Evolutionary conservation across 2,797 vertebrate genomes (phyloP).

Genomic region (Coregonus suidteri): DNA sequence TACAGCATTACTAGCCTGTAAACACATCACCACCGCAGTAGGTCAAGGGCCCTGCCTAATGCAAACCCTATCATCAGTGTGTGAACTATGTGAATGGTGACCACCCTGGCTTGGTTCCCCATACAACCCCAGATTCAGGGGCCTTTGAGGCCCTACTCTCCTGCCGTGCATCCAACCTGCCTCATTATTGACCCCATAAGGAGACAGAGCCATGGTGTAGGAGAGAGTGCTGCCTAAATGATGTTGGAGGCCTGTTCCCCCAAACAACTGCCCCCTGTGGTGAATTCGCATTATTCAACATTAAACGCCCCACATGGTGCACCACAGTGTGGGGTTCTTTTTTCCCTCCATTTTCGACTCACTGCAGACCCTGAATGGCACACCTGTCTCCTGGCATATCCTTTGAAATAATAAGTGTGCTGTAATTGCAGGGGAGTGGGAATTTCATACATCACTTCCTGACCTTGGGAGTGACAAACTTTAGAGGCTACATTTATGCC

Average conservation of each 20-base stretch:
- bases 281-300: constrained; percentile 82
- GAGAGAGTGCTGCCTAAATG: constrained; percentile 62
- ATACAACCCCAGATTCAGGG: constrained; percentile 31
- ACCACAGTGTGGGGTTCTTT: constrained; percentile 66
- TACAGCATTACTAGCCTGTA: not conserved
- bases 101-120: constrained; percentile 24
- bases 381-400: constrained; percentile 80
- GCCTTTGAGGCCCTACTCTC: constrained; percentile 42
- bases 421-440: constrained; percentile 77
- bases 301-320: constrained; percentile 74
- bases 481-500: constrained; percentile 74
- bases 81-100: not conserved
- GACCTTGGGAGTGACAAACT: constrained; percentile 79
- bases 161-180: constrained; percentile 53
- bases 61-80: not conserved
- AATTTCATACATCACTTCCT: constrained; percentile 77
- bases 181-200: constrained; percentile 76
- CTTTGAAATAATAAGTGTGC: constrained; percentile 77
- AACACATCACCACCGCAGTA: constrained; percentile 4
- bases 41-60: not conserved
- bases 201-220: constrained; percentile 48
- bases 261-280: constrained; percentile 77
- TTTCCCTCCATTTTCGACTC: constrained; percentile 71
- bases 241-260: constrained; percentile 68
- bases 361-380: constrained; percentile 72